Base-by-base conservation (phyloP, 2,113 vertebrate genomes). In the Buteo buteo region DNA sequence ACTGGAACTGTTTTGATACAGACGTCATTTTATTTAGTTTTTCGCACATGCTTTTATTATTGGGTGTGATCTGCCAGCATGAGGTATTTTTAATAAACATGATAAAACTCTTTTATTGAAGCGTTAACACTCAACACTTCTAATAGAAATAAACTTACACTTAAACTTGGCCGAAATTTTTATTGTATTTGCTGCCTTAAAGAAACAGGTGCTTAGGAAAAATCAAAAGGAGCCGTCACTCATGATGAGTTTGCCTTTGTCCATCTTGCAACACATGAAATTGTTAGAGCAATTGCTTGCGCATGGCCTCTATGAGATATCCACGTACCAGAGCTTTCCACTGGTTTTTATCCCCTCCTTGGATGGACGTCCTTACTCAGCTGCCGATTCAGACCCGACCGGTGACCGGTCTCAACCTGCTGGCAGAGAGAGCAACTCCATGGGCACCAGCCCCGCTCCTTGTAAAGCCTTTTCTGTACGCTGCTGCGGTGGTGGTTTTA, bases 241-340 rank as follows among this genome's bases (percentile, higher is more conserved):
- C 14, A 1, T 6, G 31, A 11, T 11, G 24, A 16, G 14, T 47
- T 38, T 45, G 40, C 9, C 1, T 82, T 66, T 18, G 44, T 28
- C 36, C 22, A 4, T 21, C 58, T 47, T 52, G 31, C 36, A 26
- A 12, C 8, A 18, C 6, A 1, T 10, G 6, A 13, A 38, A 50
- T 57, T 25, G 10, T 40, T 25, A 38, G 12, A 49, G 36, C n/a
- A 9, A 10, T 17, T 17, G 25, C 77, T 55, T 11, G 45, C 15
- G 15, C 13, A 0, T 14, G 21, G 21, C 32, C 32, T 31, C 16
- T 59, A 4, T 0, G 6, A 82, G 58, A n/a, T 8, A 9, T 13
- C 44, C 16, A 10, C 1, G 1, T 47, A 62, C 14, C 38, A 34
- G 49, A 19, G n/a, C 29, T 55, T 62, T 31, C 50, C 25, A 2